These are phyloP conservation scores for Lasioglossum albipes DNA, from an alignment of 1,140 invertebrate species.

Conservation along the genomic window DNA sequence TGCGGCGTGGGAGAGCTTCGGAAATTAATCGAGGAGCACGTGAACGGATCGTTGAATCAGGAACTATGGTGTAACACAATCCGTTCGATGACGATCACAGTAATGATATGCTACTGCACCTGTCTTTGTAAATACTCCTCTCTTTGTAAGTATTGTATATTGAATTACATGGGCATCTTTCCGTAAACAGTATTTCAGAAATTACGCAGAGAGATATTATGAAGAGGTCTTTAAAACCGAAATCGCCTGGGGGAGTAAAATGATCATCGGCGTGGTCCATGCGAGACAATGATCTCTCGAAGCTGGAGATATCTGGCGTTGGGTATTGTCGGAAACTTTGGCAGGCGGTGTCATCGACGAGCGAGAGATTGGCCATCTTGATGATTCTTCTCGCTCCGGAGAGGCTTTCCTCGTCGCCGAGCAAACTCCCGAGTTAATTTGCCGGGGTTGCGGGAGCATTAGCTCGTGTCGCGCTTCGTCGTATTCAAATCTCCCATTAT, in stretches of 20 bases:
- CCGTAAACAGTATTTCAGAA: no score
- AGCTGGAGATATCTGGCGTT: neutral
- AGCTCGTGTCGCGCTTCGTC: constrained; percentile 44
- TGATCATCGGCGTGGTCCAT: neutral
- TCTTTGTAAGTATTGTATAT: no score
- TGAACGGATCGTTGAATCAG: neutral
- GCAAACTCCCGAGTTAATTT: constrained; percentile 36
- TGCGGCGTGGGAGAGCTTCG: neutral
- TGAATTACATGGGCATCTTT: no score
- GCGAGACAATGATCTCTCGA: neutral
- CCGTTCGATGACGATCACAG: no score
- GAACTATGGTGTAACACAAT: no score
- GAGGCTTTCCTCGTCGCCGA: neutral
- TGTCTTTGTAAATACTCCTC: no score
- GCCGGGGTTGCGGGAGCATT: constrained; percentile 8
- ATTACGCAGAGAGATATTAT: no score
- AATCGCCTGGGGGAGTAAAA: no score
- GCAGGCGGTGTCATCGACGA: neutral
- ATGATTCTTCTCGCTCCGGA: neutral
- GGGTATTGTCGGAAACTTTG: neutral
- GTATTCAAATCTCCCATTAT: constrained; percentile 55
- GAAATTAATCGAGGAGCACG: neutral
- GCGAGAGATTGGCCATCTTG: constrained; percentile 1
- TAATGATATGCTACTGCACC: no score
- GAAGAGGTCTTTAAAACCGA: no score